These are phyloP conservation scores for Drosophila kanekoi DNA, from an alignment of 2,888 invertebrate genomes.

Conservation along the genomic window DNA sequence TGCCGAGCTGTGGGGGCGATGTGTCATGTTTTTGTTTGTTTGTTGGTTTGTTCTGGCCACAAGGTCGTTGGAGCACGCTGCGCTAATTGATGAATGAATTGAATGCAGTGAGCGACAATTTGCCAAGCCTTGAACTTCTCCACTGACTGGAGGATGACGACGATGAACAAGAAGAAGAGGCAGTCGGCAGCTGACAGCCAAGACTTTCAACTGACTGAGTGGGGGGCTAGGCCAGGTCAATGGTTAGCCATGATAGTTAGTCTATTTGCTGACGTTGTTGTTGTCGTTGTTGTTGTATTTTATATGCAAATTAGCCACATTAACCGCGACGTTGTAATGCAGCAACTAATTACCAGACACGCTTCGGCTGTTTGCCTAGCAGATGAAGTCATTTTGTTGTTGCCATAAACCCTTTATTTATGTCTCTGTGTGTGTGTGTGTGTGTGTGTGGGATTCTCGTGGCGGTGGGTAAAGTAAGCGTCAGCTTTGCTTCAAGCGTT, in stretches of 20 bases:
- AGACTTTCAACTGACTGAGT: slow-evolving; percentile 12
- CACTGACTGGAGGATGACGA: slow-evolving; percentile 31
- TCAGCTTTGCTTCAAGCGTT: slow-evolving; percentile 26
- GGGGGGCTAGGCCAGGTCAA: slow-evolving; percentile 40
- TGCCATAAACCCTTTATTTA: slow-evolving; percentile 55
- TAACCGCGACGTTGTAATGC: slow-evolving; percentile 55
- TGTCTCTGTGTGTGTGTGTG: slow-evolving; percentile 9
- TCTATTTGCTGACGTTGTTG: slow-evolving; percentile 4
- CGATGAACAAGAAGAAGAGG: slow-evolving; percentile 18
- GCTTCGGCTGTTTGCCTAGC: slow-evolving; percentile 65
- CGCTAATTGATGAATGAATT: slow-evolving; percentile 67
- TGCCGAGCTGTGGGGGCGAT: slow-evolving; percentile 30
- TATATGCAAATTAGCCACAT: slow-evolving; percentile 68
- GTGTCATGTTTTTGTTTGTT: slow-evolving; percentile 35
- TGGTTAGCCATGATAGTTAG: slow-evolving; percentile 24
- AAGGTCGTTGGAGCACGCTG: slow-evolving; percentile 51
- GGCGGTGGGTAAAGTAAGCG: slow-evolving; percentile 34
- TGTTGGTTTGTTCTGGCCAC: slow-evolving; percentile 42
- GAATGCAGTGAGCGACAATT: slow-evolving; percentile 74
- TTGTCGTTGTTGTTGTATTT: slow-evolving; percentile 34
- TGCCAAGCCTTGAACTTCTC: slow-evolving; percentile 74
- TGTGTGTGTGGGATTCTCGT: slow-evolving; percentile 56
- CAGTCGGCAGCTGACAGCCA: neutral
- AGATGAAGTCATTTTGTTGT: slow-evolving; percentile 68
- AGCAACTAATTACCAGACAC: slow-evolving; percentile 73